phyloP scores from a whole-genome alignment of 2,797 vertebrate genomes.

The Sebastes nivosus region DNA sequence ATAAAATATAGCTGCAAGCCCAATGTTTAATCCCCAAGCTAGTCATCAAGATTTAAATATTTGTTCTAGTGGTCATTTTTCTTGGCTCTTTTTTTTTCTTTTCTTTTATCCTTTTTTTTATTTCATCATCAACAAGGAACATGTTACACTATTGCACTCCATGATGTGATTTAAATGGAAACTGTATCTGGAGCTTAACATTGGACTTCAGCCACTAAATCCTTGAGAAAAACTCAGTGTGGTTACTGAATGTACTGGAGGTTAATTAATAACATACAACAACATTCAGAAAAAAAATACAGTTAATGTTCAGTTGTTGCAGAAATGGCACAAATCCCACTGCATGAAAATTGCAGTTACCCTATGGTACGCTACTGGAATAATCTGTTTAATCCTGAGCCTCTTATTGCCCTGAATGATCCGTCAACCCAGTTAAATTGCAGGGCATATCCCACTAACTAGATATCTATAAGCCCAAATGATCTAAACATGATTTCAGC shows the following conservation, averaged over 20 bases:
- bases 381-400: not conserved
- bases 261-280: not conserved
- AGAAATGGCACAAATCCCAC: not conserved
- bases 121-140: not conserved
- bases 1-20: not conserved
- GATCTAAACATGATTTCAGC: not conserved
- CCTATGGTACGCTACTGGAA: not conserved
- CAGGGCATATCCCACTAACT: not conserved
- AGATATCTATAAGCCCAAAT: not conserved
- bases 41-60: not conserved
- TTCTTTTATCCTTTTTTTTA: not conserved
- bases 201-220: not conserved
- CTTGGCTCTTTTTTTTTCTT: not conserved
- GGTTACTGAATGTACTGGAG: not conserved
- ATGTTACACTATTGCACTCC: not conserved
- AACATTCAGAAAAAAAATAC: not conserved
- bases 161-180: not conserved
- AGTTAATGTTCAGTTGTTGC: not conserved
- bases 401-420: not conserved
- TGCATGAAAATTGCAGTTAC: not conserved
- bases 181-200: not conserved
- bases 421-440: not conserved
- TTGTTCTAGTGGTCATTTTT: not conserved
- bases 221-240: not conserved
- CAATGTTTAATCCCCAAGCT: not conserved